These are phyloP conservation scores for Crypturellus undulatus DNA, from an alignment of 2,113 vertebrate genomes.

Conservation along the genomic window DNA sequence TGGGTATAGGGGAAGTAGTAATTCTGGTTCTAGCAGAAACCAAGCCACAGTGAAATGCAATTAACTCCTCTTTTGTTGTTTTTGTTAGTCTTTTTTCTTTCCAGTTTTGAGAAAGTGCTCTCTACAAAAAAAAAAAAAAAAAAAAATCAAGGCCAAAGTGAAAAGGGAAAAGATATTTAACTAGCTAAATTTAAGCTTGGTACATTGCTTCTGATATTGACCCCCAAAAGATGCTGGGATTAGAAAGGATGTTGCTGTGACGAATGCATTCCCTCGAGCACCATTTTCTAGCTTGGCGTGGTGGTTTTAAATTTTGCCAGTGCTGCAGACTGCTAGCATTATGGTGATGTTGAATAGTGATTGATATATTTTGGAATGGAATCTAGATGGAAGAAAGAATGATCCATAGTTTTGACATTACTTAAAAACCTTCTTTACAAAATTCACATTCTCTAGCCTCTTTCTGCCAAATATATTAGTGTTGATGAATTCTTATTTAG, in stretches of 20 bases:
- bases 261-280: not conserved
- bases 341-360: not conserved
- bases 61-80: not conserved
- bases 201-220: not conserved
- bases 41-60: not conserved
- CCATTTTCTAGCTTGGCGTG: not conserved
- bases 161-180: not conserved
- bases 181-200: not conserved
- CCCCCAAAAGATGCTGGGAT: not conserved
- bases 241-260: not conserved
- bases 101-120: no score
- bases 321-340: not conserved
- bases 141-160: not conserved
- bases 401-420: not conserved
- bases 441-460: conserved; percentile 1
- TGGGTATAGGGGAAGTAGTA: not conserved
- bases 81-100: no score
- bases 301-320: not conserved
- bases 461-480: conserved; percentile 42
- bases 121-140: not conserved
- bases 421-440: conserved; percentile 23
- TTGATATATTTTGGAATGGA: not conserved
- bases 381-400: not conserved
- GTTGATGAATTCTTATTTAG: conserved; percentile 44
- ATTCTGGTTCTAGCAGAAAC: not conserved